phyloP scores from a whole-genome alignment of 2,888 invertebrate species.

The Rhagophthalmus giganteus region DNA sequence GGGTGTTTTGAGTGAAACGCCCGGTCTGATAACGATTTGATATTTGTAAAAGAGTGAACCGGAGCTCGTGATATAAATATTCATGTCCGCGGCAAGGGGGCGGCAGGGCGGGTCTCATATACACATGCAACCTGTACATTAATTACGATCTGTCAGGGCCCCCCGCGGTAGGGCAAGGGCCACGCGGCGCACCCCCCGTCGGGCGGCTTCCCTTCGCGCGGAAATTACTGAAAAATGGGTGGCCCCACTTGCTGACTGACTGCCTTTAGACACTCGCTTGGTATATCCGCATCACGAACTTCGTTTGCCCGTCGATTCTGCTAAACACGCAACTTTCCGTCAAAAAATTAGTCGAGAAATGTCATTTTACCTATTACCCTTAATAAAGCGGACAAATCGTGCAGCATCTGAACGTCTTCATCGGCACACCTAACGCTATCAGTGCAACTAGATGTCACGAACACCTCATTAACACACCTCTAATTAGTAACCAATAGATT shows the following conservation, averaged over 20 bases:
- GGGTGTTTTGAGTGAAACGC: slow-evolving; percentile 27
- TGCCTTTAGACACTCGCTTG: slow-evolving; percentile 27
- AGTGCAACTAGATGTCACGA: slow-evolving; percentile 37
- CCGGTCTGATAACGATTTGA: slow-evolving; percentile 28
- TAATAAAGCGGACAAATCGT: neutral
- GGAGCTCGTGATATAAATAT: slow-evolving; percentile 37
- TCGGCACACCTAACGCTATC: slow-evolving; percentile 24
- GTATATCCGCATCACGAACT: slow-evolving; percentile 28
- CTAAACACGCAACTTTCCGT: slow-evolving; percentile 27
- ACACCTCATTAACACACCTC: slow-evolving; percentile 41
- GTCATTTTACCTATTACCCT: slow-evolving; percentile 8
- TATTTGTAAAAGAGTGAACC: slow-evolving; percentile 27
- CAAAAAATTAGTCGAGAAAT: slow-evolving; percentile 11
- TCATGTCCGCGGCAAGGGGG: slow-evolving; percentile 39
- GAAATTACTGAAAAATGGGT: slow-evolving; percentile 50
- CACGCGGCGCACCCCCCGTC: slow-evolving; percentile 41
- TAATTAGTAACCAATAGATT: slow-evolving; percentile 40
- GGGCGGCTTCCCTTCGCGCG: slow-evolving; percentile 43
- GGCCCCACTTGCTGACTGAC: slow-evolving; percentile 40
- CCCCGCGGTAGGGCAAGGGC: slow-evolving; percentile 42
- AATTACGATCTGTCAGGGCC: slow-evolving; percentile 49
- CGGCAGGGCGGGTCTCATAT: slow-evolving; percentile 45
- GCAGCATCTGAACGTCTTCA: slow-evolving; percentile 28
- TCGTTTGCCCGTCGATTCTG: slow-evolving; percentile 26
- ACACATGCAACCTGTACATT: slow-evolving; percentile 53